Evolutionary conservation across 2,888 invertebrate genomes (phyloP), one percentile per base, ranked within the genome.

Genomic region (Amphipoea lucens): DNA sequence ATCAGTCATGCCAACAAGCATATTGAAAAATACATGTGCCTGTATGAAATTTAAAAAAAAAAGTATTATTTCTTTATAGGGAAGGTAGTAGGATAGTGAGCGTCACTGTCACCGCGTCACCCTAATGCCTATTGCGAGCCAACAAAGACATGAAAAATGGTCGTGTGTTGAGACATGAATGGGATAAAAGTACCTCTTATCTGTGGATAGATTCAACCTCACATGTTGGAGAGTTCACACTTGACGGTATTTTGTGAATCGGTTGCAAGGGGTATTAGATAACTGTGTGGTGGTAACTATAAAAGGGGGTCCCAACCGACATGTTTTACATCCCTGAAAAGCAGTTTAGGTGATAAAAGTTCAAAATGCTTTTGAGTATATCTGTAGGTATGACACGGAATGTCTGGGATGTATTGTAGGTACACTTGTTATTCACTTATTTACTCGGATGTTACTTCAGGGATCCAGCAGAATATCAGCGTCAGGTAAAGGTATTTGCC

Each of bases 101-200:
- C 81, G 73, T 84, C 84, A 83, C 90, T 91, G 93, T 92, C 94
- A 93, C 85, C 82, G 89, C 90, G 92, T 92, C 94, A 93, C 95
- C 95, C 95, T 95, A 93, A 95, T 94, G 93, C 94, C 94, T 95
- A 94, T 92, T 93, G 92, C 92, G 90, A 86, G 89, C 91, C 94
- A 95, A 96, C 96, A 96, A 96, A 96, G 95, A 92, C 95, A 93
- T 96, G 96, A 96, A 96, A 96, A 96, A 96, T 96, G 96, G 95
- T 94, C 92, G 93, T 91, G 91, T 92, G 93, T 84, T 75, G 78
- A 93, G 92, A 92, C 95, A 92, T 94, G 94, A 95, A 96, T 94
- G 92, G 95, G 95, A 96, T 96, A 92, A 94, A 95, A 94, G 95
- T 94, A 93, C 92, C 91, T 92, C 94, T 96, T 96, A 96, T 96